These are phyloP conservation scores for Electrona antarctica DNA, from an alignment of 2,113 vertebrate species.

Conservation along the genomic window DNA sequence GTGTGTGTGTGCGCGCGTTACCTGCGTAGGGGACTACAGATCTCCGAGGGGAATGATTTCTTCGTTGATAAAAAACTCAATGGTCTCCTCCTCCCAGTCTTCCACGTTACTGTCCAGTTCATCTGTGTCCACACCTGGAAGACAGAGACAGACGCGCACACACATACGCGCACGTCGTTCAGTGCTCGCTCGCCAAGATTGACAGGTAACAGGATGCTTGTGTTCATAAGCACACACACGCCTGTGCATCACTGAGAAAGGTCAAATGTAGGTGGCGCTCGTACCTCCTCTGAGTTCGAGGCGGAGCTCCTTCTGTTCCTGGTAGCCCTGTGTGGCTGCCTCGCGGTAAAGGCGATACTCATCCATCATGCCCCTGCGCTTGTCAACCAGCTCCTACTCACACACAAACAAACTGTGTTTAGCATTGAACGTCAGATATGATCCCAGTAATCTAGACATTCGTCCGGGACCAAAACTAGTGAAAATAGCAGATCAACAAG, in stretches of 20 bases:
- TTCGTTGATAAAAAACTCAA: constrained; percentile 99
- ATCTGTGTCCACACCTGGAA: constrained; percentile 90
- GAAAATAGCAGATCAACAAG: too few relatives aligned
- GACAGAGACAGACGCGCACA: neutral
- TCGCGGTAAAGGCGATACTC: constrained; percentile 93
- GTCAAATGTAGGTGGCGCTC: neutral
- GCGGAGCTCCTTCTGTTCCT: constrained; percentile 88
- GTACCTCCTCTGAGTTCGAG: constrained; percentile 93
- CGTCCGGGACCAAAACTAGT: too few relatives aligned
- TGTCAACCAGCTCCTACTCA: constrained; percentile 92
- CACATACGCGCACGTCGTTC: neutral
- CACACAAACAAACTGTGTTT: constrained; percentile 19
- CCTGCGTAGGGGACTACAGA: constrained; percentile 85
- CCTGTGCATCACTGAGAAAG: neutral
- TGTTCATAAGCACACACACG: too few relatives aligned
- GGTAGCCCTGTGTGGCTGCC: constrained; percentile 80
- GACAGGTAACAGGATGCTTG: neutral
- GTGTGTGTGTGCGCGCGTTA: constrained; percentile 28
- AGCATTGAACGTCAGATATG: neutral
- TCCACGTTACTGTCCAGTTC: constrained; percentile 97
- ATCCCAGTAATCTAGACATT: too few relatives aligned
- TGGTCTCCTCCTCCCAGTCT: constrained; percentile 99
- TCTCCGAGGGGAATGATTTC: constrained; percentile 94
- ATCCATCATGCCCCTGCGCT: constrained; percentile 95
- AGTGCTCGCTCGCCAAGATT: neutral